phyloP scores from a whole-genome alignment of 2,113 vertebrate genomes.

The Crotalus helleri region DNA sequence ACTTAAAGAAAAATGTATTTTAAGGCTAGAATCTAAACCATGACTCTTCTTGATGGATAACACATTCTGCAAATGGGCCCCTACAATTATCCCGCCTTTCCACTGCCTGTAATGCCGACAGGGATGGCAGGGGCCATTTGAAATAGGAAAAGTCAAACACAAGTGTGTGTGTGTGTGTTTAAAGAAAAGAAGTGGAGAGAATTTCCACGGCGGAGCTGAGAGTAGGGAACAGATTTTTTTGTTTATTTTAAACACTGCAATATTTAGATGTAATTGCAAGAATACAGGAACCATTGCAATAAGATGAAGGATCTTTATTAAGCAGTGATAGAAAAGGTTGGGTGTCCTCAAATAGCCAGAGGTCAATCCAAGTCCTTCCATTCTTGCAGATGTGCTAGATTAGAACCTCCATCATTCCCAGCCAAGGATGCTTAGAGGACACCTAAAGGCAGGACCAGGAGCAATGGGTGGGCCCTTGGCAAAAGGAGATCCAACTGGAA shows the following conservation, averaged over 20 bases:
- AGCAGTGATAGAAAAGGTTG: too few species aligned
- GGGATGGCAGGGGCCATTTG: background rate
- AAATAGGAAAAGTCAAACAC: background rate
- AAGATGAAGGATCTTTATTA: too few species aligned
- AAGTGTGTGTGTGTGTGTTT: background rate
- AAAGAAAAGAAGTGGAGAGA: background rate
- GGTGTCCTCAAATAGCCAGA: too few species aligned
- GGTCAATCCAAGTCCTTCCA: too few species aligned
- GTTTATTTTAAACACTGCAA: background rate
- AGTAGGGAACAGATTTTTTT: background rate
- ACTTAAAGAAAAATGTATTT: background rate
- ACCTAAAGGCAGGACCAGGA: too few species aligned
- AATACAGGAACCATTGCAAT: background rate
- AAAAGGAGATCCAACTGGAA: too few species aligned
- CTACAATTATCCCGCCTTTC: background rate
- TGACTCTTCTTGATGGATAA: background rate
- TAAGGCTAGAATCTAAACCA: constrained; percentile 1
- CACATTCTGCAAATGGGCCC: background rate
- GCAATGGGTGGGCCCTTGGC: too few species aligned
- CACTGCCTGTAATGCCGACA: background rate
- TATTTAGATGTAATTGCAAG: background rate
- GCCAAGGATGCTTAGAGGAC: too few species aligned
- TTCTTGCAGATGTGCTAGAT: too few species aligned
- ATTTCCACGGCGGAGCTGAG: background rate
- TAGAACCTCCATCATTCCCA: too few species aligned